Evolutionary conservation across 2,888 invertebrate species (phyloP).

Genomic region (Erebia ligea): DNA sequence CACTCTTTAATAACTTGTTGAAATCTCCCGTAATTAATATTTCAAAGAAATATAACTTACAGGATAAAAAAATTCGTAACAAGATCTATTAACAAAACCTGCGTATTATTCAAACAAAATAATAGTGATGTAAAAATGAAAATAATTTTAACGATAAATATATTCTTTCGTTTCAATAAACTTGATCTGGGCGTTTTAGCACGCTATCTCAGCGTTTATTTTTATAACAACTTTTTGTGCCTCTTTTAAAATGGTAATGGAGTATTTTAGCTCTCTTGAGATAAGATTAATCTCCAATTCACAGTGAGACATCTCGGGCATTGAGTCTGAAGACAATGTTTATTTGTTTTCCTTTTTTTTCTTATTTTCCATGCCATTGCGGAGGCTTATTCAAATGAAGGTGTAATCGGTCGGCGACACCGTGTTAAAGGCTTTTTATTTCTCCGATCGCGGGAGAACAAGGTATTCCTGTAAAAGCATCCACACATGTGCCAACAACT

Average conservation of each 20-base stretch:
- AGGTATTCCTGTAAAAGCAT: constrained; percentile 29
- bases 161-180: background rate
- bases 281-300: constrained; percentile 39
- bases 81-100: background rate
- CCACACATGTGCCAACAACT: background rate
- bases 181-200: constrained; percentile 20
- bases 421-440: constrained; percentile 34
- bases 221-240: constrained; percentile 29
- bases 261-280: constrained; percentile 37
- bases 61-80: background rate
- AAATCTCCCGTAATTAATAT: too few species aligned
- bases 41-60: too few species aligned
- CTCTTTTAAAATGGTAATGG: constrained; percentile 37
- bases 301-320: constrained; percentile 34
- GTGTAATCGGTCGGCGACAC: constrained; percentile 37
- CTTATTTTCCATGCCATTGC: constrained; percentile 45
- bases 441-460: constrained; percentile 28
- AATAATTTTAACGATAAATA: background rate
- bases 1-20: too few species aligned
- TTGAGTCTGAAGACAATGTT: constrained; percentile 38
- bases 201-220: constrained; percentile 22
- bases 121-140: background rate
- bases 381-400: constrained; percentile 65
- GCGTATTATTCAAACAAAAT: background rate
- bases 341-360: constrained; percentile 27